phyloP scores from a whole-genome alignment of 1,140 invertebrate genomes.

The Habropoda laboriosa region DNA sequence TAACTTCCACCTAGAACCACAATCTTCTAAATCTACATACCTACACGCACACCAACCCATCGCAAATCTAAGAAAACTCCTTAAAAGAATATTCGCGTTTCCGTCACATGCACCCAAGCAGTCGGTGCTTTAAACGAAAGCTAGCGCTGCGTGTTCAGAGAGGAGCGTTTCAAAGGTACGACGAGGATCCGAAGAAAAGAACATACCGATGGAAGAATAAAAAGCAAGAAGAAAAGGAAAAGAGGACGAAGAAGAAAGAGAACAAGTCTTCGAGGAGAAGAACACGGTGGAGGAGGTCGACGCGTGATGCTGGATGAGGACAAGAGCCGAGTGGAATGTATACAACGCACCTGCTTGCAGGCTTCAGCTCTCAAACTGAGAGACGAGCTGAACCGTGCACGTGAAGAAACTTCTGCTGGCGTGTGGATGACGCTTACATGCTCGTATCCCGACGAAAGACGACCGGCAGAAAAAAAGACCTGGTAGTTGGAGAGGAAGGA shows the following conservation, averaged over 20 bases:
- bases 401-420: conserved; percentile 20
- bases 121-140: not conserved
- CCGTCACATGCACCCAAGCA: no score
- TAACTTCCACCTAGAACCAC: no score
- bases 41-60: no score
- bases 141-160: conserved; percentile 25
- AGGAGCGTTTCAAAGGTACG: conserved; percentile 29
- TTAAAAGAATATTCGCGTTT: not conserved
- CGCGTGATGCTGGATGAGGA: conserved; percentile 67
- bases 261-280: conserved; percentile 40
- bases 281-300: conserved; percentile 54
- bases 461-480: not conserved
- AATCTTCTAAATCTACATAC: no score
- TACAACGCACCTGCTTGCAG: conserved; percentile 68
- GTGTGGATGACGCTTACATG: conserved; percentile 53
- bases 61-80: not conserved
- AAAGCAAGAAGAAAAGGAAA: conserved; percentile 10
- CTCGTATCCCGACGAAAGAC: not conserved
- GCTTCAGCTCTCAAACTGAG: conserved; percentile 59
- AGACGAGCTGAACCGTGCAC: conserved; percentile 51
- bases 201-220: conserved; percentile 22
- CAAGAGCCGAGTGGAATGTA: conserved; percentile 64
- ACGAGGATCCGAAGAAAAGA: not conserved
- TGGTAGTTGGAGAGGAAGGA: not conserved
- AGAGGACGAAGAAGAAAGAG: conserved; percentile 23